phyloP scores from a whole-genome alignment of 2,888 invertebrate species.

The Erpobdella octoculata region DNA sequence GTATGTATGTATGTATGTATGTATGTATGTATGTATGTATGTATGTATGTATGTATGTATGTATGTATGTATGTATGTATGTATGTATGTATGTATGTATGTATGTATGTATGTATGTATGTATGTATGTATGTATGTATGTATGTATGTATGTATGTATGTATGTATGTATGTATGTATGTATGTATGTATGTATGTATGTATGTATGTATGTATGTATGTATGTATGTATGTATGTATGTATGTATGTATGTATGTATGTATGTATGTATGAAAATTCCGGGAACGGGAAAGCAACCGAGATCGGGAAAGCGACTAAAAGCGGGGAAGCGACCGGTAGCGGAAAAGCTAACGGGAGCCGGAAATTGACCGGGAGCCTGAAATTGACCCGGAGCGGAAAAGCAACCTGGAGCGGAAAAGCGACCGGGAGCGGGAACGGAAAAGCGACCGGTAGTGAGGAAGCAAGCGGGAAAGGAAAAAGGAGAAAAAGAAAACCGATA shows the following conservation, averaged over 20 bases:
- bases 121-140: slow-evolving; percentile 1
- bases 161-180: slow-evolving; percentile 1
- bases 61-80: slow-evolving; percentile 1
- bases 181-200: slow-evolving; percentile 1
- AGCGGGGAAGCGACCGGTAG: too few relatives aligned
- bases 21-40: slow-evolving; percentile 1
- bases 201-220: too few relatives aligned
- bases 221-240: not conserved
- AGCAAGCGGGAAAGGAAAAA: too few relatives aligned
- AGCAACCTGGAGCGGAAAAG: too few relatives aligned
- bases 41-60: slow-evolving; percentile 1
- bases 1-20: slow-evolving; percentile 1
- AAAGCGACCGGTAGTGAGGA: too few relatives aligned
- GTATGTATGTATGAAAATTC: not conserved
- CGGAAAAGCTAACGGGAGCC: too few relatives aligned
- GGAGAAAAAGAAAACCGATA: too few relatives aligned
- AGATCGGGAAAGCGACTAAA: too few relatives aligned
- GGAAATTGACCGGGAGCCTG: too few relatives aligned
- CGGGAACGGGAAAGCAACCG: too few relatives aligned
- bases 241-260: not conserved
- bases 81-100: slow-evolving; percentile 1
- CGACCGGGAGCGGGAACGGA: too few relatives aligned
- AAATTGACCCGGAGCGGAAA: too few relatives aligned
- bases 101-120: slow-evolving; percentile 1
- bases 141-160: not conserved